These are phyloP conservation scores for Holacanthus passer DNA, from an alignment of 2,113 vertebrate species.

Conservation along the genomic window DNA sequence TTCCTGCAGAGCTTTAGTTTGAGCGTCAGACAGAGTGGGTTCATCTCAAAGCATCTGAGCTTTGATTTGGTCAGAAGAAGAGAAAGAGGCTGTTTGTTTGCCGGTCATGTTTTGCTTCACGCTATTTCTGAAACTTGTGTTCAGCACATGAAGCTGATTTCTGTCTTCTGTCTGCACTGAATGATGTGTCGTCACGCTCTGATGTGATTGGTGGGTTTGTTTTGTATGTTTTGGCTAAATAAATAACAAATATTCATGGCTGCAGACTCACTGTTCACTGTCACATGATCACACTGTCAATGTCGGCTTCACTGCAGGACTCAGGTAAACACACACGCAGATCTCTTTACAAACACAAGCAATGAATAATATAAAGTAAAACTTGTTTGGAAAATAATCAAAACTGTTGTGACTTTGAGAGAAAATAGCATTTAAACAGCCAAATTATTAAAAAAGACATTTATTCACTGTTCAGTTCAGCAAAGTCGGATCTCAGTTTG, in stretches of 20 bases:
- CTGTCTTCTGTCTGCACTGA: neutral
- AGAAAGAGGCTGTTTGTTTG: neutral
- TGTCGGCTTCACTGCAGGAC: neutral
- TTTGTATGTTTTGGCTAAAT: constrained; percentile 59
- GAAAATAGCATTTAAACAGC: no score
- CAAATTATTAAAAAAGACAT: neutral
- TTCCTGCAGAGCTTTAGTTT: no score
- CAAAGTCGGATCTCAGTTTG: no score
- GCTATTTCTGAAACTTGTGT: neutral
- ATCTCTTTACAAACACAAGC: no score
- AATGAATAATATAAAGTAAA: no score
- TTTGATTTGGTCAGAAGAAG: neutral
- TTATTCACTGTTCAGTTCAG: neutral
- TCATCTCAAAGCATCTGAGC: neutral
- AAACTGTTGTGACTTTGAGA: no score
- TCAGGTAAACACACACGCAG: neutral
- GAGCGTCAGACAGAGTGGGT: neutral
- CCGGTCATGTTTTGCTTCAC: neutral
- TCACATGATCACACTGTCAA: neutral
- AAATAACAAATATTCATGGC: constrained; percentile 20
- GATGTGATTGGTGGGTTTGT: constrained; percentile 33
- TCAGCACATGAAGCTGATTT: neutral
- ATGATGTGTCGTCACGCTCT: neutral
- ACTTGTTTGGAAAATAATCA: no score
- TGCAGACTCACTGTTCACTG: neutral